Evolutionary conservation across 2,113 vertebrate genomes (phyloP).

Genomic region (Atractosteus spatula): DNA sequence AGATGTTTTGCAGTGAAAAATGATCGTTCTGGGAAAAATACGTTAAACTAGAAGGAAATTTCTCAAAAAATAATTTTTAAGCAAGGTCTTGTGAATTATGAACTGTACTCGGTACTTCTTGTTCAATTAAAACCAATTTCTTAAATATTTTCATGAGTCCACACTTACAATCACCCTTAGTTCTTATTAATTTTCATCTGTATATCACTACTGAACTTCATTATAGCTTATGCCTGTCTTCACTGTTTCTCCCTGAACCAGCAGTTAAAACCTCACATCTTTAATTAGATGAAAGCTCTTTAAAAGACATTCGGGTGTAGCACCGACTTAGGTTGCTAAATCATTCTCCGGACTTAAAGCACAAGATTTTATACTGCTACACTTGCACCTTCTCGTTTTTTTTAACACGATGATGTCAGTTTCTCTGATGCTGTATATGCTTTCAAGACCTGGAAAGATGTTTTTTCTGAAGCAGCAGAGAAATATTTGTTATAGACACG

Average conservation of each 20-base stretch:
- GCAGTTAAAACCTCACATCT: conserved; percentile 29
- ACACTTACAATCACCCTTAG: conserved; percentile 40
- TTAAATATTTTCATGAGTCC: conserved; percentile 45
- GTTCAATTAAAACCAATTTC: conserved; percentile 56
- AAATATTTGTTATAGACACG: too few relatives aligned
- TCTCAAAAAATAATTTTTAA: neutral
- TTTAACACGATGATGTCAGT: too few relatives aligned
- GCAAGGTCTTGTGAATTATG: neutral
- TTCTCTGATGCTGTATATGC: too few relatives aligned
- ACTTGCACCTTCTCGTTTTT: too few relatives aligned
- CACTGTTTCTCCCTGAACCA: conserved; percentile 30
- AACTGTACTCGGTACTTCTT: conserved; percentile 38
- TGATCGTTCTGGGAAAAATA: too few relatives aligned
- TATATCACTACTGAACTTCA: conserved; percentile 56
- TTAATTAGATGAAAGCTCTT: conserved; percentile 53
- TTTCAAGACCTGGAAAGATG: too few relatives aligned
- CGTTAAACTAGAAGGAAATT: too few relatives aligned
- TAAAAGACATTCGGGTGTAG: conserved; percentile 21
- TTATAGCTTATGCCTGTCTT: conserved; percentile 48
- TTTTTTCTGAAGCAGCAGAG: too few relatives aligned
- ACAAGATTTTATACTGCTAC: too few relatives aligned
- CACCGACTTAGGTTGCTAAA: neutral
- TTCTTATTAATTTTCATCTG: conserved; percentile 54
- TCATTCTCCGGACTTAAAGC: too few relatives aligned
- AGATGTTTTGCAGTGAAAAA: too few relatives aligned